Base-by-base conservation (phyloP, 2,797 vertebrate genomes). In the Sitta carolinensis region DNA sequence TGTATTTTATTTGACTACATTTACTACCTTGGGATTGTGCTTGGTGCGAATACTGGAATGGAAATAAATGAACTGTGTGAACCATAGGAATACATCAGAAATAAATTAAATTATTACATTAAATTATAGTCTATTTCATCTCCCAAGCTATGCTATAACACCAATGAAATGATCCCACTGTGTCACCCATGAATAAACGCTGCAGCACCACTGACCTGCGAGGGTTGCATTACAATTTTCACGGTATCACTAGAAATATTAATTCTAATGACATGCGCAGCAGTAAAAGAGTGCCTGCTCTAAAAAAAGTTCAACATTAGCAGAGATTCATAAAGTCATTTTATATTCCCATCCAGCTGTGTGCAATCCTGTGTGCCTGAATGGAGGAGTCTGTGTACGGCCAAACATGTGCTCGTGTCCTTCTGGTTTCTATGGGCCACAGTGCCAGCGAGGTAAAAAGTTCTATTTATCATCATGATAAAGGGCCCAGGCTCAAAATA, bases 331-430 rank as follows among this genome's bases (percentile, higher is more conserved):
- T 3, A 29, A 7, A 63, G 13, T 57, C 62, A 4, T 48, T n/a
- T 40, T 30, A 1, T 19, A 7, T 76, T 85, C 79, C 52, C 84
- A 38, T 58, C 20, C 93, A 98, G 98, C 98, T 87, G 96, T 98
- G 54, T 98, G 98, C 95, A 96, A 97, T 11, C 98, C 98, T 0
- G 87, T 98, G 77, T 98, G 98, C 93, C 97, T 98, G 87, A 99
- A 98, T 27, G 98, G 98, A 67, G 98, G 98, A 13, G 61, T 29
- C 43, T 99, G 98, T 12, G 79, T 97, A 27, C 94, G 82, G 9
- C 98, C 98, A 5, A 96, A 98, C 29, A 27, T 2, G 16, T 99
- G 98, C 89, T 88, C 68, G 0, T 98, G 98, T 96, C 98, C 98
- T 63, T 78, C 51, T 4, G 98, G 98, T 21, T 99, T 99, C 98